Base-by-base conservation (phyloP, 1,140 invertebrate species). In the Samia ricini region DNA sequence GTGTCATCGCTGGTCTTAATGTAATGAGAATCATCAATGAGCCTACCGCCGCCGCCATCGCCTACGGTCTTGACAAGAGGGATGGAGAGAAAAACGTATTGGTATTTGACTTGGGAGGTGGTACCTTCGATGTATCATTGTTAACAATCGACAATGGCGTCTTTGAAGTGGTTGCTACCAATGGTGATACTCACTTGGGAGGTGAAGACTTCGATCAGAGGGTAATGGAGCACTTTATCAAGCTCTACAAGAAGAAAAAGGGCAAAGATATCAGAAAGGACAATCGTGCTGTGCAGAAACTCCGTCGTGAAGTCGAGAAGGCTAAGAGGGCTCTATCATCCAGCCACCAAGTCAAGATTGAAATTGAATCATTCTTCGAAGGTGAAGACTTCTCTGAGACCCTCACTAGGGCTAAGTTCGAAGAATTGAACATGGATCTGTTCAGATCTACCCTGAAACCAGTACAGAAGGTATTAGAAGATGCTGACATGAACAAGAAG, bases 1-100 rank as follows among this genome's bases (percentile, higher is more conserved):
- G 96, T 74, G 94, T 93, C 12, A 97, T 97, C 74, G 96, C 98
- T 71, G 98, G 98, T 71, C 93, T 99, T 50, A 96, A 96, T 73
- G 98, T 99, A 2, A 98, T 99, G 97, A 95, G 99, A 91, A 99
- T 99, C 76, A 99, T 99, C 82, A 99, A 99, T 86, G 99, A 99
- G 88, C 99, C 99, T n/a, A 99, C 99, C 24, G 99, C 99, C 4
- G 99, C 99, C 59, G 99, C 99, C 65, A 99, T 99, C 91, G 99
- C 99, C 64, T 99, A 99, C 80, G 99, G 99, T 91, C 93, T 99
- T 67, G 99, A 99, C 92, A 99, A 99, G 91, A 99, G 98, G 86
- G 98, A 99, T 66, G 98, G 98, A 54, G 99, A 99, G 89, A 99
- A 99, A 91, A 99, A 99, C 79, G 98, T 99, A 36, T 92, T 99